Conservation (phyloP, 2,113 vertebrate species). For the Zapus hudsonius region DNA sequence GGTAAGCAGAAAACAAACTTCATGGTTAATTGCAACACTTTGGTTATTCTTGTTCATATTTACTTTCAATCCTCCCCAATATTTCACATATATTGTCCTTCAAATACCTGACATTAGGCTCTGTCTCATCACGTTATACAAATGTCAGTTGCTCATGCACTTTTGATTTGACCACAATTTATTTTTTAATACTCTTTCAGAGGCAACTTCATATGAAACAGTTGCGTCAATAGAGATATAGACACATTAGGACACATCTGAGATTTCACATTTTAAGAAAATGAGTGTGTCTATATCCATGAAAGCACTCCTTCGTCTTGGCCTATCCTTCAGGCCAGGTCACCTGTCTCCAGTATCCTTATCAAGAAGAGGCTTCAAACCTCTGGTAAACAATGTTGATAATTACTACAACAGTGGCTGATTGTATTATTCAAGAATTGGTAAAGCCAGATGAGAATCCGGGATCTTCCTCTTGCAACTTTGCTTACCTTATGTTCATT, state of each 20-base stretch:
- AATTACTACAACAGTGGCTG: neutral
- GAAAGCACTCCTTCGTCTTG: fast-evolving
- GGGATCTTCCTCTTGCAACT: neutral
- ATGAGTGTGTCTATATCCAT: neutral
- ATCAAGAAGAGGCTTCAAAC: neutral
- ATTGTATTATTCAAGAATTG: neutral
- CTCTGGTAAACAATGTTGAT: neutral
- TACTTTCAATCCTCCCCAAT: too few species aligned
- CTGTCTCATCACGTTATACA: too few species aligned
- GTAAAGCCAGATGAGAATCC: neutral
- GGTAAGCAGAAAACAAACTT: neutral
- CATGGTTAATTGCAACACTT: too few species aligned
- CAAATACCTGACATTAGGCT: too few species aligned
- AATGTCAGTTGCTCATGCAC: too few species aligned
- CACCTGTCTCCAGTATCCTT: neutral
- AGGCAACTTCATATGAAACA: neutral
- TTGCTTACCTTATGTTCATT: neutral
- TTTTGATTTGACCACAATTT: neutral
- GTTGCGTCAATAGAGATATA: neutral
- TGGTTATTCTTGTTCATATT: neutral
- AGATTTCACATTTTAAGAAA: neutral
- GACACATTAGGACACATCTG: neutral
- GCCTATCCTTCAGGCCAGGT: too few species aligned
- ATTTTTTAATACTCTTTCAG: neutral
- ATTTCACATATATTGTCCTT: too few species aligned